A percentile compares a stretch with the other conserved stretches of the same genome.
Conservation (phyloP, 2,888 invertebrate genomes). For the Protonemura montana region DNA sequence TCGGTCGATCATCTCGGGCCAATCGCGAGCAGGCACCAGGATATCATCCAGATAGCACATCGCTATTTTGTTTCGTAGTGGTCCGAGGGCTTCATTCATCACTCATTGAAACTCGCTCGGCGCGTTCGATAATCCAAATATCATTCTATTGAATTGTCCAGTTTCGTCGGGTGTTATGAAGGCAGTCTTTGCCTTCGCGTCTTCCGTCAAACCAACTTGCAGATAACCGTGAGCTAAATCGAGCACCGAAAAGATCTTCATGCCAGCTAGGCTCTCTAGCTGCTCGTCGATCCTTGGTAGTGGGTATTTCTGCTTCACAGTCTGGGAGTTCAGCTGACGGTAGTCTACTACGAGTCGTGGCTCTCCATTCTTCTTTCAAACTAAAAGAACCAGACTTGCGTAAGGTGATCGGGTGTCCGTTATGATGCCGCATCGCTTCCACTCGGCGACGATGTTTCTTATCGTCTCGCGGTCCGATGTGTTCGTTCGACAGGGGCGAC, state of each 20-base stretch:
- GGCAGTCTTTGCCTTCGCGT: constrained; percentile 53
- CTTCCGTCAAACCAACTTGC: constrained; percentile 52
- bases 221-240: constrained; percentile 51
- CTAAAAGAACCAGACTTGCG: constrained; percentile 52
- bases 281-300: constrained; percentile 52
- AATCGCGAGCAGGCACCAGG: constrained; percentile 51
- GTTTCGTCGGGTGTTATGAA: constrained; percentile 55
- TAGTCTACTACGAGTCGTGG: constrained; percentile 50
- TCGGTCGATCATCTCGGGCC: constrained; percentile 51
- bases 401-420: constrained; percentile 31
- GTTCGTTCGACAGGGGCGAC: constrained; percentile 43
- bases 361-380: constrained; percentile 52
- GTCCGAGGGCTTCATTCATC: constrained; percentile 52
- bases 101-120: constrained; percentile 53
- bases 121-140: constrained; percentile 54
- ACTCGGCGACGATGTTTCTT: constrained; percentile 34
- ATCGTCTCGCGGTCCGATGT: constrained; percentile 28
- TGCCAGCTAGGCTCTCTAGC: constrained; percentile 45
- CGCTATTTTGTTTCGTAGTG: constrained; percentile 48
- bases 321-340: constrained; percentile 50
- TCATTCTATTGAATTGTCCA: constrained; percentile 53
- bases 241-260: constrained; percentile 46
- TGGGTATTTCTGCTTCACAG: constrained; percentile 51
- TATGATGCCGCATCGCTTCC: constrained; percentile 35
- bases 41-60: constrained; percentile 54